These are phyloP conservation scores for Trichomalopsis sarcophagae DNA, from an alignment of 1,140 invertebrate species.

Conservation along the genomic window DNA sequence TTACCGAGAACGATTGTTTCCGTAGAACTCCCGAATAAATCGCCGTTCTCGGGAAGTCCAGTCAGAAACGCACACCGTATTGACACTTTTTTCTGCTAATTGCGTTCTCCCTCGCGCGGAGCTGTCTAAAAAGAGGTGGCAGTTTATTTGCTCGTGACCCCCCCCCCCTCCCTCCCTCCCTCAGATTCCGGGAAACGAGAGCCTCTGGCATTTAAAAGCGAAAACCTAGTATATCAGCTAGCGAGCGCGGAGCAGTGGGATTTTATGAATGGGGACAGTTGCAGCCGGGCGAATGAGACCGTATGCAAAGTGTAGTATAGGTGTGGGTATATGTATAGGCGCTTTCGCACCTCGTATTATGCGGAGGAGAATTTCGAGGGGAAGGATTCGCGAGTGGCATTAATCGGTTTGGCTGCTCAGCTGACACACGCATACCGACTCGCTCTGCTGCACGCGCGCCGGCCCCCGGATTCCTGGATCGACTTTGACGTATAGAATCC, in stretches of 20 bases:
- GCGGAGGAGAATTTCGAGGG: not conserved
- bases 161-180: too few species aligned
- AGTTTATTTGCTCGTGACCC: not conserved
- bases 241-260: not conserved
- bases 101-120: not conserved
- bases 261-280: conserved; percentile 34
- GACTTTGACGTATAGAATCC: conserved; percentile 42
- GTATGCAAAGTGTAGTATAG: not conserved
- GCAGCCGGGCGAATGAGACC: not conserved
- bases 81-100: not conserved
- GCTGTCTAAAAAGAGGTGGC: not conserved
- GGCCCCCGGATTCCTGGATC: conserved; percentile 13
- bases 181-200: not conserved
- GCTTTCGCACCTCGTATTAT: not conserved
- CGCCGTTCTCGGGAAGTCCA: not conserved
- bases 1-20: not conserved
- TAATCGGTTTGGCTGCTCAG: not conserved
- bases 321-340: not conserved
- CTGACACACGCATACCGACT: not conserved
- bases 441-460: not conserved
- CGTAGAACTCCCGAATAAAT: not conserved
- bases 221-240: not conserved
- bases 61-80: not conserved
- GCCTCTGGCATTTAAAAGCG: not conserved
- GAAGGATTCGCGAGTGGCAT: not conserved